Evolutionary conservation across 1,140 invertebrate species (phyloP), one percentile per base, ranked within the genome.

Genomic region (Bombus confusus): DNA sequence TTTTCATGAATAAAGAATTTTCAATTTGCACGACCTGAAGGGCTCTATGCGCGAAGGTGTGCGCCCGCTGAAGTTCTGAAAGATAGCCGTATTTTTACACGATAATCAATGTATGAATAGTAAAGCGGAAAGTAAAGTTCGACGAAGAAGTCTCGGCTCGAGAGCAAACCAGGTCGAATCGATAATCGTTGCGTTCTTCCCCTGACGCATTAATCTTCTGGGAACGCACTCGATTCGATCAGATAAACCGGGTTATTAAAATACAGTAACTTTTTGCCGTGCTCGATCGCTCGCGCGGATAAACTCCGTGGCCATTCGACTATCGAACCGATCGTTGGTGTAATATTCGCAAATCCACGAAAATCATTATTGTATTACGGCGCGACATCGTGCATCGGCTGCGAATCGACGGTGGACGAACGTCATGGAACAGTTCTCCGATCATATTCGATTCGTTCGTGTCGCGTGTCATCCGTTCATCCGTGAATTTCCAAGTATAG

Each of bases 241-340:
- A 71, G 83, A 73, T 85, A 77, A 84, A 84, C 66, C 83, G 80
- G 59, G 72, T 80, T 82, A 83, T 91, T 87, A 80, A 74, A 89
- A 91, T 80, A 69, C 80, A 52, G 39, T 41, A 15, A 80, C 37
- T 88, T 86, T 88, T 86, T 80, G 39, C 59, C 37, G 25, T 9
- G 5, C 34, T 31, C 71, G 43, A 47, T 34, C 22, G 31, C 76
- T 83, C 43, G 74, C 25, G 3, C 47, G 66, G 71, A 80, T 75
- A 76, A 85, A 57, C 59, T 41, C 68, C 75, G 71, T n/a, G 76
- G 69, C 10, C 72, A 52, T 77, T 64, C 73, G 59, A 22, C 78
- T 59, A 81, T 75, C 71, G 72, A 59, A 69, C 15, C 41, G 41
- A 41, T 78, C 59, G 81, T 57, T 59, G 43, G 5, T 59, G 64